Base-by-base conservation (phyloP, 1,140 invertebrate species). In the Kradibia gibbosae region DNA sequence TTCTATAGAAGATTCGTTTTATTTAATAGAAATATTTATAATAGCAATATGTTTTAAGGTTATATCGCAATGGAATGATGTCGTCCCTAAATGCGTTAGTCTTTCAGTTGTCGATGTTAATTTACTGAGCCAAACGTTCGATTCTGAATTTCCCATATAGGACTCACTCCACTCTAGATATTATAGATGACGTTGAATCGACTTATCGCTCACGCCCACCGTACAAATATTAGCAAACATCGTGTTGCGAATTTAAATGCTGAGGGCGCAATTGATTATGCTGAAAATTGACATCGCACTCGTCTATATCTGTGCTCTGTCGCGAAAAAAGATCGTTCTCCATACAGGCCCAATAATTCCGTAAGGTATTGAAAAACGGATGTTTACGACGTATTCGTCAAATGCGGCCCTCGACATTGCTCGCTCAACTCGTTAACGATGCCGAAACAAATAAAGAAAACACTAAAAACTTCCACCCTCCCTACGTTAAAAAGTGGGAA, bases 401-500 rank as follows among this genome's bases (percentile, higher is more conserved):
- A 62, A 17, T 3, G 31, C 13, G 31, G 1, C 31, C 34, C 31
- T 62, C 28, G 62, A 39, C 62, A 67, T 67, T 36, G 62, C 0
- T 11, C 20, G 17, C 5, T 67, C 34, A 28, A n/a, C 34, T 39
- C 34, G 1, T 34, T 20, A 67, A 67, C 34, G 34, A 3, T 13
- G 53, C 45, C 42, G 31, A 48, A 72, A 80, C 74, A 74, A 57
- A 80, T 57, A 72, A 74, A 34, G 48, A 55, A 36, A 17, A 48
- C 36, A 20, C 72, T 74, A 80, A 74, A 79, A 74, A 73, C 39
- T 74, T 60, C 50, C 71, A 73, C 55, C 53, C 78, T 15, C 39
- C 65, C 42, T n/a, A 71, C 36, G 42, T 75, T 53, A 65, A 55
- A 81, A 39, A 50, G 7, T 39, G 42, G 72, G 31, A 81, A 42